phyloP scores from a whole-genome alignment of 2,797 vertebrate genomes.

The Prionace glauca region DNA sequence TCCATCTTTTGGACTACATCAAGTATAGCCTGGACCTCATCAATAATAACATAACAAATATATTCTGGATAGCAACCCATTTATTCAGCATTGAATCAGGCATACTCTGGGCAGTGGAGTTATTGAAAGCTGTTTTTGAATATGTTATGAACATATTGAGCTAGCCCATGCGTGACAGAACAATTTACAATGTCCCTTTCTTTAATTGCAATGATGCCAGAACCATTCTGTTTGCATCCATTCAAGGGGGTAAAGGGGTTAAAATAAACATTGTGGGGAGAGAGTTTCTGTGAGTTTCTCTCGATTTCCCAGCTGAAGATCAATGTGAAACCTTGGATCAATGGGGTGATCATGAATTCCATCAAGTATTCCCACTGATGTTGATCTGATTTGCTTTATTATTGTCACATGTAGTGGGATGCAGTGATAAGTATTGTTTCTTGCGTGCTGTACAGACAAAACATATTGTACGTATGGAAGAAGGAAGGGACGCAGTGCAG shows the following conservation, averaged over 20 bases:
- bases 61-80: neutral
- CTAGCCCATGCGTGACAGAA: neutral
- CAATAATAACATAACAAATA: neutral
- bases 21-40: neutral
- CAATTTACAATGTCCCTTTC: neutral
- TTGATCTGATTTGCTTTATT: no score
- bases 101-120: neutral
- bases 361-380: neutral
- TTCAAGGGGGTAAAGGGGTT: neutral
- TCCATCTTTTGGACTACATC: neutral
- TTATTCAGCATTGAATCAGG: neutral
- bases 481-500: no score
- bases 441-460: no score
- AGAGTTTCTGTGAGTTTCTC: neutral
- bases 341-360: neutral
- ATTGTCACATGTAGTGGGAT: no score
- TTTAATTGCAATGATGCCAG: neutral
- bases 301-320: neutral
- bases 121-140: neutral
- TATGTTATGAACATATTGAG: neutral
- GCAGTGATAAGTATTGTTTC: no score
- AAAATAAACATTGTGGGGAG: neutral
- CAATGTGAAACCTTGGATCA: neutral
- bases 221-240: neutral
- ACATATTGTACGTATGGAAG: no score